Percentiles rank a stretch among this genome's conserved stretches.
These are phyloP conservation scores for Pygoscelis adeliae DNA, from an alignment of 2,113 vertebrate genomes.

Conservation along the genomic window DNA sequence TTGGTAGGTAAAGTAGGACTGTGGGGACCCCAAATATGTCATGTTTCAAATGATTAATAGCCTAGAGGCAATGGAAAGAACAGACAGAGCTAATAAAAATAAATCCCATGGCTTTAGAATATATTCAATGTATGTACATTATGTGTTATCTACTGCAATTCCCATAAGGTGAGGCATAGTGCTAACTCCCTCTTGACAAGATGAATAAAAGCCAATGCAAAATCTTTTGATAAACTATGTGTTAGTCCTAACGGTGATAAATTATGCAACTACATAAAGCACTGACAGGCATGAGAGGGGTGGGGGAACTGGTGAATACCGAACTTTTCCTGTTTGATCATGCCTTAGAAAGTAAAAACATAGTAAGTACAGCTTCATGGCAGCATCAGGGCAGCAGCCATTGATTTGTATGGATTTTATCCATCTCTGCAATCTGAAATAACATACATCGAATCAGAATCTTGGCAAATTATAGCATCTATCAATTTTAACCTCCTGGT, in stretches of 20 bases:
- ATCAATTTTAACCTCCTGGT: not conserved
- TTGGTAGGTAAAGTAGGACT: not conserved
- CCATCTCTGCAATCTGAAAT: not conserved
- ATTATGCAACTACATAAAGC: not conserved
- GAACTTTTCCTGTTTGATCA: not conserved
- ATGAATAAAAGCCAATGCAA: not conserved
- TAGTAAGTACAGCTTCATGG: not conserved
- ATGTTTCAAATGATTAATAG: not conserved
- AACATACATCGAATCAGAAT: not conserved
- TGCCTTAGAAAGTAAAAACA: not conserved
- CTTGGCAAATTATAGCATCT: not conserved
- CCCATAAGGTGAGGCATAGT: not conserved
- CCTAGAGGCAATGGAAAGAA: not conserved
- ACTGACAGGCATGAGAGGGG: not conserved
- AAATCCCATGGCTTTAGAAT: not conserved
- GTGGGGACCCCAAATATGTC: not conserved
- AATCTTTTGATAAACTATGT: not conserved
- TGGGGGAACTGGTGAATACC: not conserved
- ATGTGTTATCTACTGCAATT: not conserved
- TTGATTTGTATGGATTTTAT: not conserved
- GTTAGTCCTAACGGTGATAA: not conserved
- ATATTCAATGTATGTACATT: not conserved
- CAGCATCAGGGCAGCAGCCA: not conserved
- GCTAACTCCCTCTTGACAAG: not conserved
- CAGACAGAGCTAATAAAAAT: not conserved